Evolutionary conservation across 2,113 vertebrate species (phyloP), one percentile per base, ranked within the genome.

Genomic region (Psophia crepitans): DNA sequence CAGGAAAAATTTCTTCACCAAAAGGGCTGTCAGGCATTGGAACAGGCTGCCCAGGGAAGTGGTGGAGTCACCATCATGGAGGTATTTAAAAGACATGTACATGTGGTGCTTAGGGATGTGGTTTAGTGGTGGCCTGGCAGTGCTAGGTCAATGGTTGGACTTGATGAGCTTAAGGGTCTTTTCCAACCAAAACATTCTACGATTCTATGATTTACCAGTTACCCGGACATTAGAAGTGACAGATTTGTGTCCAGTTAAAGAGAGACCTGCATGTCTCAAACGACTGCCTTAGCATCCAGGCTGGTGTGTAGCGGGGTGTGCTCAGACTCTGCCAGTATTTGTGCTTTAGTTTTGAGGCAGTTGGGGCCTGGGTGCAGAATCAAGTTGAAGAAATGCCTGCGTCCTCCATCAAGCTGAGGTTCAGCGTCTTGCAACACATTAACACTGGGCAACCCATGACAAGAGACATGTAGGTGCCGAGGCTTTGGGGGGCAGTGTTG

Each of bases 391-490:
- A 44, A 44, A 16, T 44, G 43, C 43, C 43, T 44, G 43, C 43
- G n/a, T 44, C 43, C 43, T 12, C 12, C 43, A 44, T 18, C 51
- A 54, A 6, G 70, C n/a, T 23, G 78, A 79, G 51, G 51, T 37
- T 70, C 60, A 70, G 70, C 63, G 69, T 23, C 53, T 65, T 5
- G 24, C 19, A 65, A 28, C 74, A n/a, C 13, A 17, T 14, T n/a
- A 66, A 14, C 24, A 6, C 5, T 5, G 44, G 35, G 30, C 16
- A 69, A 26, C 35, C 49, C 41, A 32, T 8, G 48, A 12, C 5
- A 0, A 57, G 30, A 68, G 71, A 3, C 43, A 19, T 1, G 9
- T 2, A 28, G 64, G 48, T 26, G 51, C 18, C 0, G 1, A 24
- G 18, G 48, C 68, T 37, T 30, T 19, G 8, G 28, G 56, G 33